Base-by-base conservation (phyloP, 2,113 vertebrate genomes). In the Nansenia antarctica region DNA sequence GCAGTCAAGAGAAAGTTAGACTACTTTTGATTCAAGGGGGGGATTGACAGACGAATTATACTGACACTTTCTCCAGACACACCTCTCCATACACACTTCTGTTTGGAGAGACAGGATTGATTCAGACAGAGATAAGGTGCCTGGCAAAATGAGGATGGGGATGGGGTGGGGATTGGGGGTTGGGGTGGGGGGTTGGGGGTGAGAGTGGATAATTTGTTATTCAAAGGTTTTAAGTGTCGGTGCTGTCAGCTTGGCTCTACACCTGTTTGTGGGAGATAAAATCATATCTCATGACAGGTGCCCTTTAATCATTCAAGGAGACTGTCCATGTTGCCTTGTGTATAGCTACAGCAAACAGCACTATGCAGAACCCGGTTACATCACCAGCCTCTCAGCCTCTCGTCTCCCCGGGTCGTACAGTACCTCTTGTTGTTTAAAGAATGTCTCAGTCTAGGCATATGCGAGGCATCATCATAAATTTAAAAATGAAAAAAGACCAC, bases 251-350 rank as follows among this genome's bases (percentile, higher is more conserved):
- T 78, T 69, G 22, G 76, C 74, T 84, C 81, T 80, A 74, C 83
- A 85, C 79, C 84, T 86, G 86, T 85, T 89, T 77, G 69, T 62
- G 18, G 76, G 34, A 82, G 83, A 88, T 88, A 91, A 89, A 87
- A 86, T 89, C 82, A 18, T 77, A 78, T 86, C 85, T 78, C 79
- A 74, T 71, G 82, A 85, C 86, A 88, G 81, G 69, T 86, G 84
- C 83, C 86, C 81, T 88, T 88, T 86, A 85, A 90, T 90, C 82
- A 85, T 78, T 66, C 72, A 58, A 66, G 11, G 63, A 77, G 78
- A 73, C 62, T 65, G 73, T 78, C 68, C 49, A 47, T 45, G 62
- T 68, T 73, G 47, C 65, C 27, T 60, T 31, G 58, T 60, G 64
- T 68, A 55, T 11, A 6, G 72, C 26, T 26, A 9, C 67, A 68